Percentiles rank a stretch among this genome's conserved stretches.
phyloP scores from a whole-genome alignment of 1,140 invertebrate genomes.

The Dufourea novaeangliae region DNA sequence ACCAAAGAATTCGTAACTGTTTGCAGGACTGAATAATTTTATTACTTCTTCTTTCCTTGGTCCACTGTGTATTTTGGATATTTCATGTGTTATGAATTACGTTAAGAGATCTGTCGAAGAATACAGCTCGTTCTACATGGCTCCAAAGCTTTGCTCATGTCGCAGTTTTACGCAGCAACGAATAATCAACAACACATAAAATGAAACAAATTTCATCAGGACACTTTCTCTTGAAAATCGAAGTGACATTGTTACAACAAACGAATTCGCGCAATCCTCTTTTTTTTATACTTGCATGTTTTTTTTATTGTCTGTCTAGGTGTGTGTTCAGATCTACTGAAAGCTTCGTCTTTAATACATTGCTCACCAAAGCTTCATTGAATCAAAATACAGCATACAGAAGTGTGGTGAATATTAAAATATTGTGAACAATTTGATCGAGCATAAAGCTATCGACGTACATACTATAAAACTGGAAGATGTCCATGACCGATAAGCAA shows the following conservation, averaged over 20 bases:
- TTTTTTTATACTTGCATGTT: constrained; percentile 78
- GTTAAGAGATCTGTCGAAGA: constrained; percentile 58
- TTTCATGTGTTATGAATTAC: constrained; percentile 64
- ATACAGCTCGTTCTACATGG: neutral
- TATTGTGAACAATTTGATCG: no score
- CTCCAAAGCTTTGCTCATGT: neutral
- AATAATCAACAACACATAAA: constrained; percentile 22
- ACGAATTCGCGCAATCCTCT: constrained; percentile 60
- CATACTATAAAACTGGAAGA: no score
- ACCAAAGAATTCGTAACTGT: no score
- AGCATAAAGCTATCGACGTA: no score
- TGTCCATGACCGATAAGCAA: neutral
- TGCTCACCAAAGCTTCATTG: neutral
- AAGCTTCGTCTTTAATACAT: constrained; percentile 3
- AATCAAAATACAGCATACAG: no score
- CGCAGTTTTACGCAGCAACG: constrained; percentile 2
- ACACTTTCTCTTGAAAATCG: constrained; percentile 4
- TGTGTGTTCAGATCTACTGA: constrained; percentile 67
- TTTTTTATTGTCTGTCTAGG: constrained; percentile 79
- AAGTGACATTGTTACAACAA: constrained; percentile 7
- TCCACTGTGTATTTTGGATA: constrained; percentile 43
- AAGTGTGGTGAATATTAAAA: no score
- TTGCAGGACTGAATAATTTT: neutral
- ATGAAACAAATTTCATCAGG: constrained; percentile 11
- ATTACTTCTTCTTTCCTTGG: neutral